Base-by-base conservation (phyloP, 2,797 vertebrate species). In the Mormyrops boulengeri region DNA sequence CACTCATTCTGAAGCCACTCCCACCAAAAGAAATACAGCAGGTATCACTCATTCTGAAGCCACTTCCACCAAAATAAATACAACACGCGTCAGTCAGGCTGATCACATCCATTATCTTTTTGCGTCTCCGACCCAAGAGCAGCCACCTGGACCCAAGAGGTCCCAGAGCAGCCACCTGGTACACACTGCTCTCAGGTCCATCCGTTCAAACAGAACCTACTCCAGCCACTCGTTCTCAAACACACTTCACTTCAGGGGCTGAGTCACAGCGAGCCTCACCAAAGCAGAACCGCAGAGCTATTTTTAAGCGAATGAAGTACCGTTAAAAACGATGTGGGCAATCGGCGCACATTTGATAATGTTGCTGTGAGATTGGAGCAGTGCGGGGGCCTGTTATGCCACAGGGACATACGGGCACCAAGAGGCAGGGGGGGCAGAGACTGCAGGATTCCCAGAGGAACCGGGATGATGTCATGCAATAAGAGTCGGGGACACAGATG, bases 331-430 rank as follows among this genome's bases (percentile, higher is more conserved):
- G 12, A 55, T 30, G 50, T n/a, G 26, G 52, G 7, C 0, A 34
- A 34, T 8, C 50, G 12, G 26, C 11, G 8, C n/a, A 22, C 41
- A 50, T 26, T 85, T 30, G 41, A 85, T 50, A 22, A 85, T n/a
- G 82, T n/a, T 50, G 9, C 41, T 85, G 82, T 2, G 2, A 47
- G 41, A 50, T 4, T 4, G 19, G 41, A 84, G 19, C 2, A 2
- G 14, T n/a, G 73, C 17, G 73, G 82, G 41, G 41, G n/a, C 8
- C 82, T 9, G 0, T 22, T 17, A 49, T 11, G n/a, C 47, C n/a
- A 26, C 34, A 73, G 60, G 34, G 49, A 91, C 30, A 90, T 49
- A 84, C 41, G 85, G 17, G 89, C 62, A 77, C 2, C 47, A 2
- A 49, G 8, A 55, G 17, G 22, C 9, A 38, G 57, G 88, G 82